Evolutionary conservation across 2,113 vertebrate species (phyloP), one percentile per base, ranked within the genome.

Genomic region (Hemibagrus wyckioides): DNA sequence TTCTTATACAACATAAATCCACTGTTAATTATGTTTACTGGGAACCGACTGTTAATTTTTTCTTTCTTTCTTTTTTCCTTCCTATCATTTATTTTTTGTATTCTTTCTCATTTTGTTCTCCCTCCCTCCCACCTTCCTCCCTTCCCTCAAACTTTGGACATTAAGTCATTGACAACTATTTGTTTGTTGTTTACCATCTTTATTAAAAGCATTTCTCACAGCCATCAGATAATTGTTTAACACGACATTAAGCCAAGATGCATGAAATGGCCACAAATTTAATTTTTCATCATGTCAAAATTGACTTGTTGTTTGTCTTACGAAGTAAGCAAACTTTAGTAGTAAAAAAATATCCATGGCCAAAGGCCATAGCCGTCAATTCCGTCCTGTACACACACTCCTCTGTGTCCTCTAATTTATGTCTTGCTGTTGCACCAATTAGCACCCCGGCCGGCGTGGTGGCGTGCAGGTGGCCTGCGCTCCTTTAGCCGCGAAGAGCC

Each of bases 341-440:
- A 71, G 67, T 39, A 39, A 71, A 71, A 36, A 71, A 71, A 39
- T 0, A 9, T 39, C 33, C 19, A 9, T 39, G 23, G 28, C 23
- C 41, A 88, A 87, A 89, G 86, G 54, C 87, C 85, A 69, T 65
- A 50, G 69, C 81, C 83, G 81, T 83, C 57, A 77, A 54, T 80
- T 89, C 85, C 0, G 69, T 81, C 82, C 82, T 41, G 61, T 75
- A 41, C 85, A 82, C 86, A 65, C 71, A 28, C 79, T 84, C 56
- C 30, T 39, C 69, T 54, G 44, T 77, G 82, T 67, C 63, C 87
- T 91, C 89, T 92, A 90, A 91, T 92, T 92, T 91, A 92, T 92
- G 88, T 89, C 79, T 87, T 81, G 90, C 86, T 81, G 84, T 86
- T 86, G 83, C 88, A 90, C 88, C 91, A 92, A 92, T 92, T 92